Evolutionary conservation across 2,888 invertebrate genomes (phyloP), one percentile per base, ranked within the genome.

Genomic region (Netelia fuscicornis): DNA sequence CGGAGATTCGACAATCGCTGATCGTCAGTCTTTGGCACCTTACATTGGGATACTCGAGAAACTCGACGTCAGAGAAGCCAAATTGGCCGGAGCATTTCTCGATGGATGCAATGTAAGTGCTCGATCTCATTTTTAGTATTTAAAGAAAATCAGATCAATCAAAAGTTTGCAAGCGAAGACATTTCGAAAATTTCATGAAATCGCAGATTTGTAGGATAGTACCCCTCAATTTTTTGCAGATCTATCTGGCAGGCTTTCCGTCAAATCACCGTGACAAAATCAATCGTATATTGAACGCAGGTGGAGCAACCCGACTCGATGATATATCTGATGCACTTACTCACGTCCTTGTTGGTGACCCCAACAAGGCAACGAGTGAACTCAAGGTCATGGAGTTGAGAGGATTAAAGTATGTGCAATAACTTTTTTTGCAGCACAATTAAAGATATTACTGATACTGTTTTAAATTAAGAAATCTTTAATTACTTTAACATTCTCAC

Each of bases 291-390:
- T 94, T 97, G 23, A 97, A 97, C 91, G 95, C 96, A 6, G 97
- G 97, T 74, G 98, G 98, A n/a, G 98, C 97, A 37, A 97, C 97
- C 20, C 95, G 98, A 76, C 96, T 97, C 90, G 97, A 97, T 91
- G 95, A 96, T 75, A 95, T 98, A 58, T 96, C 96, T 88, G 97
- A 97, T 85, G 95, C 97, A 83, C 94, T 97, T 1, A 97, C 98
- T 0, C 98, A 98, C 94, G 96, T 97, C 2, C 95, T 98, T 52
- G 95, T 97, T 2, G 97, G 96, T 0, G 96, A 96, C 85, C 92
- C 95, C 8, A 92, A 52, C 58, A 92, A 91, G 91, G 92, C 94
- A 9, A 93, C 94, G 42, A 90, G 90, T 1, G 96, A 96, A 88
- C 91, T 95, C 0, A 94, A 94, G 86, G 82, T 92, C 82, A 91